Conservation (phyloP, 2,888 invertebrate genomes). For the Drosophila koepferae region DNA sequence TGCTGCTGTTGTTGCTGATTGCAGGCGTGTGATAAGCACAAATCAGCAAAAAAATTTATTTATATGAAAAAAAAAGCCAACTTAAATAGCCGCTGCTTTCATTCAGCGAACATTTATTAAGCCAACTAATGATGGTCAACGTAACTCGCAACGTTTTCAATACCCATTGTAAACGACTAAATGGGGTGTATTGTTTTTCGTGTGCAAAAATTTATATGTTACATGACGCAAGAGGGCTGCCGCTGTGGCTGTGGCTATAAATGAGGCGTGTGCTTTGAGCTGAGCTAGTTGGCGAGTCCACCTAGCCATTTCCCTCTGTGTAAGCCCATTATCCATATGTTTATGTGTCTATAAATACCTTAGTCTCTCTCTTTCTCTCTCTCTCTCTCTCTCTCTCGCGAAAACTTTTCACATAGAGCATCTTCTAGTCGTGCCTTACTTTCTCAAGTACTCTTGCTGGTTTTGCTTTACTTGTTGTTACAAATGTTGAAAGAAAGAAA, state of each 20-base stretch:
- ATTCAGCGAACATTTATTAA: slow-evolving; percentile 69
- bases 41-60: slow-evolving; percentile 30
- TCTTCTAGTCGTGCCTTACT: neutral
- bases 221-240: too few relatives aligned
- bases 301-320: neutral
- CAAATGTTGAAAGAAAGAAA: slow-evolving; percentile 60
- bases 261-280: neutral
- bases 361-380: neutral
- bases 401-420: neutral
- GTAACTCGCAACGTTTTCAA: slow-evolving; percentile 48
- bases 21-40: slow-evolving; percentile 70
- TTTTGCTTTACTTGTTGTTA: slow-evolving; percentile 16
- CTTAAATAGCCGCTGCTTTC: slow-evolving; percentile 55
- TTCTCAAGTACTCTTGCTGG: neutral
- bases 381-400: neutral
- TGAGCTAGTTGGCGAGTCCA: too few relatives aligned
- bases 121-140: slow-evolving; percentile 77
- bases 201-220: neutral
- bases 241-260: neutral
- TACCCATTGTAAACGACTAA: neutral
- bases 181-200: neutral
- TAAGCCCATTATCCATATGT: neutral
- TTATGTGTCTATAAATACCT: neutral
- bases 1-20: slow-evolving; percentile 52
- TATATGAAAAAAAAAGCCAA: slow-evolving; percentile 18